Evolutionary conservation across 92 coral and sea anemone genomes (phyloP).

Genomic region (Bergia puertoricense): DNA sequence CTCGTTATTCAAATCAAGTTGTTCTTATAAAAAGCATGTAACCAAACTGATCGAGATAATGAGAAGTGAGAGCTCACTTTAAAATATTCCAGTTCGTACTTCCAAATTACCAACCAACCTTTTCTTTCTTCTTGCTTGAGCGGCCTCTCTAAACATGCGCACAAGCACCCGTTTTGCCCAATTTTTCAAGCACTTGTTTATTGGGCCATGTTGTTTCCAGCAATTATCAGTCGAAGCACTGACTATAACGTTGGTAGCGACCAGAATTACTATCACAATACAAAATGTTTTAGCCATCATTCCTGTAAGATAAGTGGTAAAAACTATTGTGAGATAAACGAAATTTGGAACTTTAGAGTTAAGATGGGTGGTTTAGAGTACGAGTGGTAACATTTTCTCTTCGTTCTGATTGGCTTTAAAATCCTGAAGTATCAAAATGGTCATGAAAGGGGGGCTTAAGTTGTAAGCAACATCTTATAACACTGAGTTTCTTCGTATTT

Average conservation of each 20-base stretch:
- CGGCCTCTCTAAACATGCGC: neutral
- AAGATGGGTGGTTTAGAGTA: too few species aligned
- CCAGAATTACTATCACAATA: neutral
- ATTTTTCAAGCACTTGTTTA: neutral
- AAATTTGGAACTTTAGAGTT: too few species aligned
- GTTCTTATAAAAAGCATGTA: too few species aligned
- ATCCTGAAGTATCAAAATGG: too few species aligned
- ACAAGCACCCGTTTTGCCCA: neutral
- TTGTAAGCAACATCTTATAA: too few species aligned
- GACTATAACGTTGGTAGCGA: neutral
- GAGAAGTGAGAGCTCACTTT: too few species aligned
- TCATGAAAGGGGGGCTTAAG: too few species aligned
- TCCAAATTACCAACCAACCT: neutral
- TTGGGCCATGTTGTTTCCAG: neutral
- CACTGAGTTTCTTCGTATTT: too few species aligned
- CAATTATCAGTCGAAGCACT: neutral
- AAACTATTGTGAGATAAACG: neutral
- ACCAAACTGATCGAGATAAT: neutral
- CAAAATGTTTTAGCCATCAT: neutral
- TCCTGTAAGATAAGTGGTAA: neutral
- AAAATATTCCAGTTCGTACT: neutral
- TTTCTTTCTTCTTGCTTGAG: neutral
- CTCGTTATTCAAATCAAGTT: too few species aligned
- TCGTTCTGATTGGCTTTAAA: too few species aligned
- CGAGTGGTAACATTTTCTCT: too few species aligned